phyloP scores from a whole-genome alignment of 2,113 vertebrate genomes.

The Oceanites oceanicus region DNA sequence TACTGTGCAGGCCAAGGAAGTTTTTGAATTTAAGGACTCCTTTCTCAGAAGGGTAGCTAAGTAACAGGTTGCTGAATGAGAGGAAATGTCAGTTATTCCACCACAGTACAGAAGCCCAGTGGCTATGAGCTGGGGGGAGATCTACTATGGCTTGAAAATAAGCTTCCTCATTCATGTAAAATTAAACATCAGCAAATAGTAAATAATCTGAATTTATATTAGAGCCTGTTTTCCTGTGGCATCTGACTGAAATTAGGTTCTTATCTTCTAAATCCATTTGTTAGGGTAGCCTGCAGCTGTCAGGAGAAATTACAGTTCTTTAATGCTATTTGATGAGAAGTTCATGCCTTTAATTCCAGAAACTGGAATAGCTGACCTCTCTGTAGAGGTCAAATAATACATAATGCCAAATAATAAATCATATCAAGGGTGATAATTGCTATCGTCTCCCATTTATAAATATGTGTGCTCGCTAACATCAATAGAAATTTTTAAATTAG shows the following conservation, averaged over 20 bases:
- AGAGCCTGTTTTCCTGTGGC: background rate
- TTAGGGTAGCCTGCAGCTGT: background rate
- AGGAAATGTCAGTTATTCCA: background rate
- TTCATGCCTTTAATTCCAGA: conserved; percentile 32
- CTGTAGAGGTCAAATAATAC: background rate
- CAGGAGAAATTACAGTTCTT: conserved; percentile 14
- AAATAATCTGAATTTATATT: conserved; percentile 6
- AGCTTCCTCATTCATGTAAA: background rate
- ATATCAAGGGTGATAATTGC: background rate
- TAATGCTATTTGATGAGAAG: conserved; percentile 20
- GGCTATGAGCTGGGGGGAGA: background rate
- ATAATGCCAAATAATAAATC: conserved; percentile 16
- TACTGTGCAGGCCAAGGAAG: background rate
- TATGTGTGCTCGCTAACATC: background rate
- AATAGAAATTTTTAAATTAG: conserved; percentile 5
- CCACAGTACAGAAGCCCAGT: background rate
- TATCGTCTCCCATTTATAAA: background rate
- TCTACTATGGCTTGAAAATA: background rate
- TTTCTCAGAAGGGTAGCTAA: background rate
- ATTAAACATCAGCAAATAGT: background rate
- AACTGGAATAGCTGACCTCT: background rate
- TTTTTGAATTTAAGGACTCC: background rate
- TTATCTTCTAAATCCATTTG: conserved; percentile 2
- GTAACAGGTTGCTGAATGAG: background rate
- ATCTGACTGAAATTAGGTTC: background rate